These are phyloP conservation scores for Parelbella ahira DNA, from an alignment of 2,888 invertebrate species.

Conservation along the genomic window DNA sequence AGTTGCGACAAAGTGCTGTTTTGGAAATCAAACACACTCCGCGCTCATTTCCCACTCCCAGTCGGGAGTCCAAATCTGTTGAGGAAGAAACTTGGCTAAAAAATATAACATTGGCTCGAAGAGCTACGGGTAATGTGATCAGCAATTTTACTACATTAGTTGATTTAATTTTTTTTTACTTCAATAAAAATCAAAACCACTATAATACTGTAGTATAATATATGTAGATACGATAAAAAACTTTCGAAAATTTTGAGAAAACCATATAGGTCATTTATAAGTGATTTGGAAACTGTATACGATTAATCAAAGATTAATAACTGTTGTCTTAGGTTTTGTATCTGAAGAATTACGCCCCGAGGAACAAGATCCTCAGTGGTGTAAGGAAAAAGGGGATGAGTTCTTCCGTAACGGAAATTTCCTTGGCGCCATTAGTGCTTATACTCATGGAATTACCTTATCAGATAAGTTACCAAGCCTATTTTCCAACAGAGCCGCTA, in stretches of 20 bases:
- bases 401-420: conserved; percentile 88
- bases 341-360: conserved; percentile 87
- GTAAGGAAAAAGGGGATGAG: conserved; percentile 89
- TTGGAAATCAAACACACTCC: conserved; percentile 87
- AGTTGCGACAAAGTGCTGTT: conserved; percentile 77
- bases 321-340: conserved; percentile 84
- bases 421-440: conserved; percentile 90
- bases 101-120: conserved; percentile 87
- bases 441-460: conserved; percentile 87
- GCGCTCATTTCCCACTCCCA: conserved; percentile 90
- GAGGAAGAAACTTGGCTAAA: conserved; percentile 90
- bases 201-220: too few species aligned
- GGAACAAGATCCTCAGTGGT: conserved; percentile 90
- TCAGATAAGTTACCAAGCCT: conserved; percentile 86
- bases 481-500: conserved; percentile 88
- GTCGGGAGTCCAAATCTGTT: conserved; percentile 84
- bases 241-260: too few species aligned
- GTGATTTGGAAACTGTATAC: too few species aligned
- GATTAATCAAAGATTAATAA: too few species aligned
- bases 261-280: too few species aligned
- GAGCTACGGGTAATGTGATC: conserved; percentile 75
- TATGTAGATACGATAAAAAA: too few species aligned
- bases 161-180: too few species aligned
- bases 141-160: background rate
- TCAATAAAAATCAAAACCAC: too few species aligned